Evolutionary conservation across 1,140 invertebrate genomes (phyloP), one percentile per base, ranked within the genome.

Genomic region (Rhagoletis pomonella): DNA sequence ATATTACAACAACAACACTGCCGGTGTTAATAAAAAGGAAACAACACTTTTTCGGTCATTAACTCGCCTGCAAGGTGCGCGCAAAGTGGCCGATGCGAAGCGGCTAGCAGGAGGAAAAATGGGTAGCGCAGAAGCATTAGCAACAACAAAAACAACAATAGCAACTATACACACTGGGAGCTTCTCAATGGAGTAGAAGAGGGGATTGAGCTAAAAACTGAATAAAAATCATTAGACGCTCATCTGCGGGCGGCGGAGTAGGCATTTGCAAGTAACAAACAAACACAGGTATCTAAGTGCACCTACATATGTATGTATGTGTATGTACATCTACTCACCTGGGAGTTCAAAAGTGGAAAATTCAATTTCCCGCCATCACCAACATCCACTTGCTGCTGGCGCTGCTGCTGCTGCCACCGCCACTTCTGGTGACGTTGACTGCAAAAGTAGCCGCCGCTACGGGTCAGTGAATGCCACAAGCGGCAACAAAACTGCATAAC

Each of bases 381-480:
- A 77, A 9, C 69, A 55, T 77, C 5, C 7, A 17, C 47, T 47
- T 17, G 3, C 19, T 17, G 65, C 39, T 14, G 65, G 39, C 1
- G 67, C 42, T 17, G 14, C 67, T 47, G 14, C 12, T 12, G 1
- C 64, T 65, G 19, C 64, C 7, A 19, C 10, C 5, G 5, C 50
- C 10, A 55, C 50, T 5, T 55, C 50, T 55, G 50, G 5, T 7
- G 50, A 29, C 29, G 0, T 29, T 29, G 29, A 29, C 10, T 55
- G 50, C 10, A 55, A 5, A 55, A 55, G 50, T 55, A 55, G 9
- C 64, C 29, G 19, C 64, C n/a, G 19, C 29, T 7, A 39, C 67
- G 44, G 73, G 73, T 77, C 73, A 77, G 44, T 50, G 73, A 7
- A 55, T 81, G 73, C 47, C 73, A 81, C 73, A 81, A 55, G 73